phyloP scores from a whole-genome alignment of 1,140 invertebrate species.

The Apis cerana region DNA sequence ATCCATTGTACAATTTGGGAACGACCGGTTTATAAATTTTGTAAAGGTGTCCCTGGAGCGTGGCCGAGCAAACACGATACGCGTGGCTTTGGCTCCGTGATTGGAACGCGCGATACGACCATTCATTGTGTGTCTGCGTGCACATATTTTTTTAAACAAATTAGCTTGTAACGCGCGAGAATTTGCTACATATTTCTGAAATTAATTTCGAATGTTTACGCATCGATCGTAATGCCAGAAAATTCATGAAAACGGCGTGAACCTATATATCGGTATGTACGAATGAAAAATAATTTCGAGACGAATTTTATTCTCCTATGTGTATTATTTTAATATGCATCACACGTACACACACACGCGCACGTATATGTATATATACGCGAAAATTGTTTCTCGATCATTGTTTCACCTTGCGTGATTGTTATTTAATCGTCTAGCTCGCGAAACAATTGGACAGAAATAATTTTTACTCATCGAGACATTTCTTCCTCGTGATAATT shows the following conservation, averaged over 20 bases:
- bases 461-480: neutral
- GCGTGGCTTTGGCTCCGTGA: neutral
- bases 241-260: neutral
- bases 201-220: slow-evolving; percentile 12
- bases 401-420: neutral
- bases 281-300: neutral
- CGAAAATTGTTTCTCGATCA: neutral
- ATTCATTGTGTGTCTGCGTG: neutral
- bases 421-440: neutral
- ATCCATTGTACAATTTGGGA: too few species aligned
- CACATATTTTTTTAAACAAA: neutral
- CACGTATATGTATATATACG: neutral
- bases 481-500: neutral
- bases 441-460: neutral
- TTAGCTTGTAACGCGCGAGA: neutral
- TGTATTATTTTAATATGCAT: neutral
- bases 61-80: neutral
- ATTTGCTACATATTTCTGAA: neutral
- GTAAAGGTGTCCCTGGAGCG: neutral
- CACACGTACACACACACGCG: too few species aligned
- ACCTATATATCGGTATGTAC: too few species aligned
- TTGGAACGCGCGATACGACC: neutral
- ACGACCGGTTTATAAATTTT: neutral
- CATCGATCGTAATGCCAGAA: neutral
- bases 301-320: neutral